Evolutionary conservation across 1,140 invertebrate species (phyloP), one percentile per base, ranked within the genome.

Genomic region (Drosophila azteca): DNA sequence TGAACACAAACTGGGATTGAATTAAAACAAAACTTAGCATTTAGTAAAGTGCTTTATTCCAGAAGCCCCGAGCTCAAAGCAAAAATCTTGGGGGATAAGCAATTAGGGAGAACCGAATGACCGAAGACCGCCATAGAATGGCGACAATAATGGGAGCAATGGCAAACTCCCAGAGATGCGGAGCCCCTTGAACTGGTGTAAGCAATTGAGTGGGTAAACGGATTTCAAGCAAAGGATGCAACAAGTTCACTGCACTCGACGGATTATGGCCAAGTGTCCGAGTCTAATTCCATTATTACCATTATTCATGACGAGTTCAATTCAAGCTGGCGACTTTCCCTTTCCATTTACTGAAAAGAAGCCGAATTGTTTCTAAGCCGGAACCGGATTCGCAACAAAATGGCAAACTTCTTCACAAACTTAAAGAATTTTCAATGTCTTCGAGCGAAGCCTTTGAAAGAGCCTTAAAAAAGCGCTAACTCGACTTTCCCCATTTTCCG

Each of bases 371-470:
- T 20, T 20, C 51, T 74, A 74, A 45, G 52, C 17, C 17, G 17
- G 71, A 80, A 77, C 49, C 50, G 35, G 45, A 35, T 11, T 15
- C 26, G 11, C 8, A 46, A 13, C 43, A 7, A 59, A 59, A 64
- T 43, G 35, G 20, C 53, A 71, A 81, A 76, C 74, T 77, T 76
- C 76, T 69, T 49, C 43, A 39, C 55, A 3, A 13, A 5, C 63
- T 77, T 81, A 54, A 82, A 65, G 63, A 69, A 63, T 59, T 62
- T 77, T 74, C 61, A 82, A 81, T 74, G 74, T 81, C 72, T 80
- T 80, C 49, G 54, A 65, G 72, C 67, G 67, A 80, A 80, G 68
- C 68, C 65, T 64, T 68, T 64, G 82, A 74, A 75, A 64, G 60
- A 79, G 46, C 58, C 65, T 75, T 79, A 75, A 83, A 82, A 82